These are phyloP conservation scores for Myathropa florea DNA, from an alignment of 2,888 invertebrate species.

Conservation along the genomic window DNA sequence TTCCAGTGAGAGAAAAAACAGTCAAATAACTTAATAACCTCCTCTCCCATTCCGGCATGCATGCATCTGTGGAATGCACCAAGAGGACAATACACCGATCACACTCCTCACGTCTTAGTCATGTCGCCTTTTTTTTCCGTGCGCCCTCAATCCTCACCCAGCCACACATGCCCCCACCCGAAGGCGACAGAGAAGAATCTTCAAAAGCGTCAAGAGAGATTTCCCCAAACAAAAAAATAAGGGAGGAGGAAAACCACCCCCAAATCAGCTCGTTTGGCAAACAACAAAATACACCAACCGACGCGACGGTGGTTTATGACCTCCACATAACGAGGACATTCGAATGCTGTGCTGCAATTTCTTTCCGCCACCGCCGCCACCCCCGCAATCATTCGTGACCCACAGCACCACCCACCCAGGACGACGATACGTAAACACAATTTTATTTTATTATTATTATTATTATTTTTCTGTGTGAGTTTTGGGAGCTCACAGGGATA, in stretches of 20 bases:
- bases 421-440: conserved; percentile 72
- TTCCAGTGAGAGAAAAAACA: conserved; percentile 40
- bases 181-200: conserved; percentile 38
- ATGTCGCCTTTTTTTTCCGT: background rate
- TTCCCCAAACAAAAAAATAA: conserved; percentile 10
- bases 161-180: background rate
- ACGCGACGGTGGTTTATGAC: conserved; percentile 70
- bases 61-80: conserved; percentile 9
- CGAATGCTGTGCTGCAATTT: conserved; percentile 72
- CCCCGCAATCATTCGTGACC: conserved; percentile 62
- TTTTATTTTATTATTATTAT: conserved; percentile 75
- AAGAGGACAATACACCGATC: conserved; percentile 36
- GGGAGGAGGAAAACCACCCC: background rate
- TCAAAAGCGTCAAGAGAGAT: conserved; percentile 17
- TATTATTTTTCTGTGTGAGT: conserved; percentile 73
- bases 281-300: conserved; percentile 40
- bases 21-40: conserved; percentile 43
- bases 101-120: conserved; percentile 38
- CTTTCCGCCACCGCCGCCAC: conserved; percentile 57
- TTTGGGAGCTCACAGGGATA: conserved; percentile 47
- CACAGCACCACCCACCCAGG: conserved; percentile 1
- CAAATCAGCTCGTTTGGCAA: background rate
- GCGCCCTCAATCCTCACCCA: background rate
- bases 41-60: background rate
- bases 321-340: conserved; percentile 70